Base-by-base conservation (phyloP, 2,888 invertebrate species). In the Lycaena phlaeas region DNA sequence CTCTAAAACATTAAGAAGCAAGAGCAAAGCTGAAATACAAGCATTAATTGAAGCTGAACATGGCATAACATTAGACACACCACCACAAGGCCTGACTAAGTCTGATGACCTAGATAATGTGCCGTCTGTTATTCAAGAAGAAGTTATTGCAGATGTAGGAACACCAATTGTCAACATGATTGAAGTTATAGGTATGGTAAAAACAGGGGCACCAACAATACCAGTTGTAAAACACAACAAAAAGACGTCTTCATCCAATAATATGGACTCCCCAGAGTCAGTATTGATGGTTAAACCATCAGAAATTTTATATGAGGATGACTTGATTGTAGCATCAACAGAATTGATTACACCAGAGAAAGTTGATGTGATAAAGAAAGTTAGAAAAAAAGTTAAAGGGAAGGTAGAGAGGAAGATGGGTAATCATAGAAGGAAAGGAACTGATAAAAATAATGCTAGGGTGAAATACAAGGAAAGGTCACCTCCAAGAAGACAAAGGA, bases 11-110 rank as follows among this genome's bases (percentile, higher is more conserved):
- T 76, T 92, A 46, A 90, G 89, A 56, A 86, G 89, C 2, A 89
- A 89, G 67, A 87, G 87, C 41, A 79, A 86, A 51, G 74, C 85
- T 15, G 90, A 92, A 76, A 89, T 91, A 12, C 89, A 88, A 59
- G 87, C 88, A 52, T 87, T 88, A 58, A 87, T 90, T 40, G 88
- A 89, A 56, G 87, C 88, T n/a, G 85, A 77, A 51, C 68, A 70
- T 61, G 85, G 84, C 12, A 69, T 84, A 2, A 57, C 67, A 22
- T 57, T 85, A 27, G 84, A 85, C 1, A 60, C 66, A 4, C 61
- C 70, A 15, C 45, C 56, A 2, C 51, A 60, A 27, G 66, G 66
- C 0, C 44, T 71, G 0, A 60, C 63, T 0, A 75, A 67, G 48
- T 54, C 61, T 46, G 71, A 65, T 27, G 66, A 68, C 11, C 61